Evolutionary conservation across 92 coral and sea anemone genomes (phyloP), one percentile per base, ranked within the genome.

Genomic region (Palythoa caribaeorum): DNA sequence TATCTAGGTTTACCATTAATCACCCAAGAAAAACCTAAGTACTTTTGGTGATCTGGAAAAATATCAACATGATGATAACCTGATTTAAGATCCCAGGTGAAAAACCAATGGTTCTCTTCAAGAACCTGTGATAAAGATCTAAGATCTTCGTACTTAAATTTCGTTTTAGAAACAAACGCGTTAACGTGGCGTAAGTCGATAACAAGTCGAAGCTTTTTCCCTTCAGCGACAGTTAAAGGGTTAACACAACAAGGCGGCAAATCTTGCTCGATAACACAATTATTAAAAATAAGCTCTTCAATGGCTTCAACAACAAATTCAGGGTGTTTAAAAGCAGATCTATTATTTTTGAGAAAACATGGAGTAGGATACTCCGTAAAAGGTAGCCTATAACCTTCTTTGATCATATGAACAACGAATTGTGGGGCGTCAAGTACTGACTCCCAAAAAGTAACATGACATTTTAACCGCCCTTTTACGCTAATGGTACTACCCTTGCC

Each of bases 181-280:
- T 91, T 91, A 35, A 91, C 88, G 47, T 91, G 93, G 79, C 89
- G 71, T 47, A 83, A 84, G 51, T 87, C 78, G 40, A 87, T 39
- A 20, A 80, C 86, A 9, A 80, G 48, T 6, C 86, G 86, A 38
- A 80, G 86, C 51, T 28, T 80, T 8, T 80, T 80, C 3, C 16
- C 1, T 13, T 59, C 86, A 1, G 86, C 86, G 37, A 80, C 86
- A 15, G 86, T 80, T 57, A 57, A 12, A 57, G 65, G 16, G 15
- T 57, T 57, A 11, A 57, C 16, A 17, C 65, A 57, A 57, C 1
- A 52, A 8, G 86, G 86, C 9, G 86, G 84, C 2, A 16, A 12
- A n/a, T 28, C 36, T 9, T 79, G 84, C 84, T 79, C 84, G 3
- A 9, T 70, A 20, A 79, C 51, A 55, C 71, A 79, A 16, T 65